Evolutionary conservation across 1,140 invertebrate genomes (phyloP), one percentile per base, ranked within the genome.

Genomic region (Drosophila busckii): DNA sequence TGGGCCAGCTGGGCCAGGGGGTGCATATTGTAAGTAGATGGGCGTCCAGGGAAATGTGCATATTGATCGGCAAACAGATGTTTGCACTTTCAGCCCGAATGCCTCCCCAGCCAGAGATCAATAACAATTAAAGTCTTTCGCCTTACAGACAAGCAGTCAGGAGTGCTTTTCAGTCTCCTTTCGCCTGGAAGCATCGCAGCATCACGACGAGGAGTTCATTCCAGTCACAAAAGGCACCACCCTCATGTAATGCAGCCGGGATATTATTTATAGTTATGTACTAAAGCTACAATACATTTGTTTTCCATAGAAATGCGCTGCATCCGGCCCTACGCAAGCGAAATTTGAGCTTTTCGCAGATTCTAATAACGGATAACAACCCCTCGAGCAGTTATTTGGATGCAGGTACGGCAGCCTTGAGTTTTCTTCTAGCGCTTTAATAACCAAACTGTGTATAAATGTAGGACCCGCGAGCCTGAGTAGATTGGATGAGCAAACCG

Each of bases 151-250:
- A 80, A 92, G 92, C 28, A 93, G 92, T 85, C 93, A 92, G 35
- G 93, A 94, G 68, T 94, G 92, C 82, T 94, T 94, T 87, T 93
- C 92, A 56, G 91, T 94, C 37, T 92, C 90, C 82, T 93, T 94
- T 84, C 91, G 92, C 89, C 90, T 54, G 73, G 89, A 60, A 65
- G 37, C 88, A 35, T 66, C 87, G 2, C 61, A 88, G 38, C 88
- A 62, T n/a, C 41, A 35, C 2, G 88, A 89, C 66, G 89, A 92
- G 50, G 90, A 91, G 86, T 92, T 93, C 83, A 89, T 93, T 52
- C 91, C 92, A 3, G 93, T 92, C 1, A 89, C 90, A 12, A 91
- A 92, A 80, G 92, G 92, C 56, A 90, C 90, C 22, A 92, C 89
- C 56, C 88, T 94, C 48, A 89, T 90, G 92, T 90, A 19, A 16